phyloP scores from a whole-genome alignment of 2,797 vertebrate genomes.

The Propithecus perrieri region DNA sequence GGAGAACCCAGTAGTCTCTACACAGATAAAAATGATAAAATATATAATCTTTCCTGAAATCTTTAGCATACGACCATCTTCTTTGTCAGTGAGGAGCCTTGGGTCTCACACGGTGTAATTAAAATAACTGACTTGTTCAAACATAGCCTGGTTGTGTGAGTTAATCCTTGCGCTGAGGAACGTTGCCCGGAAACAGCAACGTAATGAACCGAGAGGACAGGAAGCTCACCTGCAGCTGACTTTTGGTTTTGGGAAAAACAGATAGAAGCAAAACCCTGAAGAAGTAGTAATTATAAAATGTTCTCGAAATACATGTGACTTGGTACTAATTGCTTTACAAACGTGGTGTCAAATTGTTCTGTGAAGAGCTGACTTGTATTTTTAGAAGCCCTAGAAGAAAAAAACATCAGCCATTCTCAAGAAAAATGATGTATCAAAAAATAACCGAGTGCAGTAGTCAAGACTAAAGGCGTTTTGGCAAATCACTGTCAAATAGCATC shows the following conservation, averaged over 20 bases:
- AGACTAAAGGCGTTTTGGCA: conserved; percentile 31
- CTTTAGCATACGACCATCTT: neutral
- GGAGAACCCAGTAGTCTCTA: neutral
- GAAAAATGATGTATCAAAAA: conserved; percentile 62
- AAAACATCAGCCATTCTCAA: conserved; percentile 21
- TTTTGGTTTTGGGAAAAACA: conserved; percentile 3
- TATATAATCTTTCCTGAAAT: neutral
- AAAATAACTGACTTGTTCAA: conserved; percentile 55
- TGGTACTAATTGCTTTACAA: conserved; percentile 9
- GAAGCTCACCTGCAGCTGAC: neutral
- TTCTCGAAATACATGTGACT: neutral
- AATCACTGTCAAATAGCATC: conserved; percentile 23
- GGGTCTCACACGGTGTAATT: neutral
- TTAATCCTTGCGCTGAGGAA: neutral
- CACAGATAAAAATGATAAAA: neutral
- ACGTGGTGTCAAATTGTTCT: neutral
- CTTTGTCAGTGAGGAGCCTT: neutral
- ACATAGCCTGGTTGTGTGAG: neutral
- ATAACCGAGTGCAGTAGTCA: neutral
- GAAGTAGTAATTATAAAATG: neutral
- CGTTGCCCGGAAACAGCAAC: neutral
- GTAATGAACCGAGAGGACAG: neutral
- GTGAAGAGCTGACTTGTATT: conserved; percentile 45
- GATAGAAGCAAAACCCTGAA: neutral
- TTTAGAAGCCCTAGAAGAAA: conserved; percentile 36